Evolutionary conservation across 1,140 invertebrate genomes (phyloP).

Genomic region (Bombus confusus): DNA sequence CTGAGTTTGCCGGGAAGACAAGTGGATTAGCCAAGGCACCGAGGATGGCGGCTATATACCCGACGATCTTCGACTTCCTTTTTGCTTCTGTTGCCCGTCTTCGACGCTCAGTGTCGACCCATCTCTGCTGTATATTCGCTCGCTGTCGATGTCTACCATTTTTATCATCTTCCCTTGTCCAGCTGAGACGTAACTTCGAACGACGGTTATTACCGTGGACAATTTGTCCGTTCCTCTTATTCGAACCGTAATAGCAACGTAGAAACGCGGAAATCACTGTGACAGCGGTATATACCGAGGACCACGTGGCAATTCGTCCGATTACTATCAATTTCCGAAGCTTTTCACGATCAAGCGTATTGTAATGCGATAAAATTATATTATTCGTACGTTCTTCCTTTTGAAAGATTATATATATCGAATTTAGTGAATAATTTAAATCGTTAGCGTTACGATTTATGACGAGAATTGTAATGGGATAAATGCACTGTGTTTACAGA

Average conservation of each 20-base stretch:
- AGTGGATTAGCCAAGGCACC: slow-evolving; percentile 67
- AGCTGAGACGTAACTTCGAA: neutral
- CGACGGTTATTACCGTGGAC: slow-evolving; percentile 59
- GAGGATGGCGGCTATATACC: slow-evolving; percentile 61
- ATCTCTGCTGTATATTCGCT: slow-evolving; percentile 37
- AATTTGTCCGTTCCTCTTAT: slow-evolving; percentile 53
- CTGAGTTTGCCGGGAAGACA: slow-evolving; percentile 66
- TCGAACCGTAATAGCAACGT: neutral
- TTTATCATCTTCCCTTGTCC: slow-evolving; percentile 42
- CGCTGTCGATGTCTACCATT: slow-evolving; percentile 51
- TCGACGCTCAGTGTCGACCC: slow-evolving; percentile 38
- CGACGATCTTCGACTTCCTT: slow-evolving; percentile 65
- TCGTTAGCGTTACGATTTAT: too few relatives aligned
- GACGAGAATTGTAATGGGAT: too few relatives aligned
- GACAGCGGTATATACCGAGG: neutral
- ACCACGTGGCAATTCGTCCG: neutral
- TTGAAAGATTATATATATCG: too few relatives aligned
- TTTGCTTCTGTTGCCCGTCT: slow-evolving; percentile 59
- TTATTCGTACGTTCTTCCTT: neutral
- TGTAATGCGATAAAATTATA: neutral
- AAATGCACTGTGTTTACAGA: too few relatives aligned
- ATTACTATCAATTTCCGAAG: neutral
- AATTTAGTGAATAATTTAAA: too few relatives aligned
- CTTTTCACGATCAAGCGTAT: neutral
- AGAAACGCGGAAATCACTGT: slow-evolving; percentile 25